Evolutionary conservation across 2,113 vertebrate species (phyloP).

Genomic region (Pelusios castaneus): DNA sequence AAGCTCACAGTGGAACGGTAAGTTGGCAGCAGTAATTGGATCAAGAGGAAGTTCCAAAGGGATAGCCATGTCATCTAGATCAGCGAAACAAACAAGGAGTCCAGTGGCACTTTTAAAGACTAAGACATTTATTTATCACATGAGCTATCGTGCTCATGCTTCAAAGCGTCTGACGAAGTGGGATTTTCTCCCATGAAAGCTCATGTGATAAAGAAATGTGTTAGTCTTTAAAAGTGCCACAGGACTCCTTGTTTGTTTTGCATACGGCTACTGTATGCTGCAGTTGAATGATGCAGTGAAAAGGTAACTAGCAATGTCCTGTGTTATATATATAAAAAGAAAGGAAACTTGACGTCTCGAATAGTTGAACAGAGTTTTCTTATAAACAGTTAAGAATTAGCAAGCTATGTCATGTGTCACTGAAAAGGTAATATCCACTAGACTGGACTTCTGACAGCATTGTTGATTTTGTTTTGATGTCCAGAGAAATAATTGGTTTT

Average conservation of each 20-base stretch:
- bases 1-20: neutral
- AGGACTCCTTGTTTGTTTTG: too few relatives aligned
- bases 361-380: constrained; percentile 41
- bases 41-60: constrained; percentile 51
- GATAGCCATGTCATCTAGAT: too few relatives aligned
- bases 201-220: too few relatives aligned
- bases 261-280: constrained; percentile 4
- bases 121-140: too few relatives aligned
- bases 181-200: too few relatives aligned
- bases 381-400: constrained; percentile 42
- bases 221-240: too few relatives aligned
- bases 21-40: constrained; percentile 60
- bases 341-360: constrained; percentile 55
- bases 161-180: too few relatives aligned
- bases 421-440: constrained; percentile 2
- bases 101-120: too few relatives aligned
- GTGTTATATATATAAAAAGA: constrained; percentile 15
- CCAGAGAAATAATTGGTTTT: neutral
- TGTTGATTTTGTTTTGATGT: constrained; percentile 16
- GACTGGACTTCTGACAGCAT: neutral
- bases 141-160: too few relatives aligned
- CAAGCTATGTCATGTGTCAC: constrained; percentile 8
- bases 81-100: too few relatives aligned
- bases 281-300: constrained; percentile 50
- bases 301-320: constrained; percentile 46